Evolutionary conservation across 2,113 vertebrate genomes (phyloP).

Genomic region (Casuarius casuarius): DNA sequence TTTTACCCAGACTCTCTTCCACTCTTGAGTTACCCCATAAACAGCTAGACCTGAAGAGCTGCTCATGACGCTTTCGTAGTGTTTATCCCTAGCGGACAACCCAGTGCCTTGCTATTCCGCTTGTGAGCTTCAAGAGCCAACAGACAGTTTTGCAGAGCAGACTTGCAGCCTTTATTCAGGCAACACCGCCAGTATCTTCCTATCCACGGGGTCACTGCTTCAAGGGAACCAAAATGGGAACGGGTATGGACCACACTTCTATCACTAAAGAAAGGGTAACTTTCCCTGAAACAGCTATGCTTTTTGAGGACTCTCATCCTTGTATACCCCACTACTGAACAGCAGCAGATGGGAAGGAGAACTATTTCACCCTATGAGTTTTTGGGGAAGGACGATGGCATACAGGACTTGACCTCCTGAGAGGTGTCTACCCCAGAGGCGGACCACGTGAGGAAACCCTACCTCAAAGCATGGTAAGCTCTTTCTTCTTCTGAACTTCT

Average conservation of each 20-base stretch:
- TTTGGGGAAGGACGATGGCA: background rate
- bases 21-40: background rate
- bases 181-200: background rate
- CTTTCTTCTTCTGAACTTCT: background rate
- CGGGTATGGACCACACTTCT: background rate
- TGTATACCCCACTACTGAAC: too few relatives aligned
- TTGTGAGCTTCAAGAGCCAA: background rate
- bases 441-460: background rate
- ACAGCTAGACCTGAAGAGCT: background rate
- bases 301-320: background rate
- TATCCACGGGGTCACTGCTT: background rate
- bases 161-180: background rate
- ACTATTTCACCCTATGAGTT: background rate
- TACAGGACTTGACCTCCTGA: background rate
- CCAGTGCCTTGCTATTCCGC: too few relatives aligned
- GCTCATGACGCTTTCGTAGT: background rate
- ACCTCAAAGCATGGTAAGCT: background rate
- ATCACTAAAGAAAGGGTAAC: background rate
- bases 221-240: background rate
- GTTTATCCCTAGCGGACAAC: background rate
- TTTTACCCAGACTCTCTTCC: background rate
- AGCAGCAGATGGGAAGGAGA: background rate
- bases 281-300: too few relatives aligned
- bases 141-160: background rate
- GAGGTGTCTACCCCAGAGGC: background rate